Evolutionary conservation across 1,140 invertebrate genomes (phyloP), one percentile per base, ranked within the genome.

Genomic region (Drosophila biarmipes): DNA sequence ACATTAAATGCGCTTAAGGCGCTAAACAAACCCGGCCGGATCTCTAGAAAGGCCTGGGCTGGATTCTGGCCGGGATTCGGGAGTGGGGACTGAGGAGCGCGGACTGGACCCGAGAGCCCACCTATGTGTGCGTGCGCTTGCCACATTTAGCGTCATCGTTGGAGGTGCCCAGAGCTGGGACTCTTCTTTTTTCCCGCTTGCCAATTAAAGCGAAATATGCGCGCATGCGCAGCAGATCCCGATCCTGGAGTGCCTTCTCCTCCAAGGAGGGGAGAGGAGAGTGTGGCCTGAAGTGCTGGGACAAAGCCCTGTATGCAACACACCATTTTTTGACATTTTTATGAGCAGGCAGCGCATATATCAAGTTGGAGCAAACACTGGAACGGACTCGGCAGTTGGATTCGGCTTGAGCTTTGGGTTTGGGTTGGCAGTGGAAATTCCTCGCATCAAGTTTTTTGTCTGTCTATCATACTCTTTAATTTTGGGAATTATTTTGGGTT

Each of bases 241-340:
- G 52, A 56, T 46, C 37, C 57, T 57, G 78, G 61, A 48, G 48
- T 34, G 34, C 35, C 37, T 49, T 64, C 49, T 40, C 37, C 42
- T 68, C 49, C 62, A 64, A 57, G 78, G 56, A 53, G 69, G n/a
- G 15, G 15, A 19, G 40, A 19, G 54, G 21, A 15, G 42, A 24
- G 37, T 14, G 21, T 17, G 38, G 55, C 21, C 6, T 59, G 61
- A 19, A 48, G 19, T 52, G 63, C 19, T 46, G 64, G 63, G 82
- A 87, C 82, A 87, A 87, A 79, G 76, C 74, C 78, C 73, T 77
- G 64, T 78, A 75, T 55, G 63, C 67, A 71, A 31, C 55, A 69
- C 76, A 89, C 79, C 52, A 73, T 90, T 90, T 91, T 74, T 91
- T 91, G 90, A 91, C 90, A 91, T 91, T 91, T 91, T 91, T 91